Base-by-base conservation (phyloP, 92 coral and sea anemone species). In the Phenganax subtilis region DNA sequence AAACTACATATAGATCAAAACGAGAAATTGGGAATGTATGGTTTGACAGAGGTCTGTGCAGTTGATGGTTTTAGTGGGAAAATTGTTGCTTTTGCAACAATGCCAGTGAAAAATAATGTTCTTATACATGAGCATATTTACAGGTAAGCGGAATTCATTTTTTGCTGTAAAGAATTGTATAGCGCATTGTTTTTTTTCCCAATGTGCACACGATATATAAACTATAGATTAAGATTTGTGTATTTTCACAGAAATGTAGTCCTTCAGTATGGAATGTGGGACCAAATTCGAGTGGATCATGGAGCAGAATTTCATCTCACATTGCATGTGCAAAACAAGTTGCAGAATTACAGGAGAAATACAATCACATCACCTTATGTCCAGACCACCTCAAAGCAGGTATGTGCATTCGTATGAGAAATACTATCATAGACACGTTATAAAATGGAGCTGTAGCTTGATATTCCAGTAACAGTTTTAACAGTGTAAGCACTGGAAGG, bases 21-120 rank as follows among this genome's bases (percentile, higher is more conserved):
- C 71, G 87, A 88, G 80, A 88, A 85, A 82, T 55, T 85, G 80
- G 87, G 56, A 73, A 83, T 82, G 87, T 89, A 89, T 80, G 91
- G 91, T 3, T 79, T 81, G 25, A 86, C 89, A 30, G 88, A 87
- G 20, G 88, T 89, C 86, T 75, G 89, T 70, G 89, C 84, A 76
- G 72, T 77, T 87, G 91, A 89, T 84, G 89, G 91, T 58, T 89
- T 66, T 69, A 89, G 91, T 73, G 82, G 83, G 37, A 83, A 66
- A 65, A 89, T 86, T 75, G 83, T 86, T 57, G 89, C 86, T 53
- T 83, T 86, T 83, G 88, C 87, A 17, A 70, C 88, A 81, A 88
- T 85, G 88, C 88, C 88, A 88, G 76, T 88, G n/a, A 88, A 88
- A 75, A 85, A 88, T 75, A 88, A 88, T 57, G 60, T 85, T n/a